Percentiles rank a stretch among this genome's conserved stretches.
These are phyloP conservation scores for Chrysolophus pictus DNA, from an alignment of 2,797 vertebrate species.

Conservation along the genomic window DNA sequence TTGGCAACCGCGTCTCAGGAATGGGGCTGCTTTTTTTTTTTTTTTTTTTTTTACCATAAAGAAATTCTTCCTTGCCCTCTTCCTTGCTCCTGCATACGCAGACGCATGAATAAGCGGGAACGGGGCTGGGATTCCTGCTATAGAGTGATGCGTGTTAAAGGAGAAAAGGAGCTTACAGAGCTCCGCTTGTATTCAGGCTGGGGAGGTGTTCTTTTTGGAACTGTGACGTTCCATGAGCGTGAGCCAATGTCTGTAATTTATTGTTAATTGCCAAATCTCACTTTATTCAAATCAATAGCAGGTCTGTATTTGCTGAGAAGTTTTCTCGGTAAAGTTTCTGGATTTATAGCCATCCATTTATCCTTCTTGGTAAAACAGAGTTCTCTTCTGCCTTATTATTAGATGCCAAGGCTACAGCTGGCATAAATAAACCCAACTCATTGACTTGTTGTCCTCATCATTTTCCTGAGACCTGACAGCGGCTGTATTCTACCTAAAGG, in stretches of 20 bases:
- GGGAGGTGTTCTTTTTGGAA: rapidly evolving
- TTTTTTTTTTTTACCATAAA: slow-evolving; percentile 51
- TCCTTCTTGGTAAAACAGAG: not conserved
- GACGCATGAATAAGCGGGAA: slow-evolving; percentile 66
- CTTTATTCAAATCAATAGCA: not conserved
- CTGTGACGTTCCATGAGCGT: not conserved
- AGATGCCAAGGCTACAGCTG: not conserved
- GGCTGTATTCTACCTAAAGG: not conserved
- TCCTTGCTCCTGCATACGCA: not conserved
- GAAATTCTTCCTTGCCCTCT: slow-evolving; percentile 46
- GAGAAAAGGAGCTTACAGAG: slow-evolving; percentile 29
- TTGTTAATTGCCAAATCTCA: not conserved
- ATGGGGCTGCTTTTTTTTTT: slow-evolving; percentile 50
- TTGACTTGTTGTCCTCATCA: not conserved
- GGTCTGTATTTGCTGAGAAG: not conserved
- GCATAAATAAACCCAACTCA: not conserved
- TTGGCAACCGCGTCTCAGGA: slow-evolving; percentile 82
- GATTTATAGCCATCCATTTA: not conserved
- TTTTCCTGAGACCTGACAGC: rapidly evolving
- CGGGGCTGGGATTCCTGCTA: slow-evolving; percentile 56
- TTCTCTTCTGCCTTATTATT: not conserved
- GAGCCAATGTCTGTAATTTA: not conserved
- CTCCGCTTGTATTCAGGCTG: not conserved
- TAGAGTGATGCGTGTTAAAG: slow-evolving; percentile 10
- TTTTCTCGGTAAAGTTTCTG: not conserved